A percentile compares a stretch with the other conserved stretches of the same genome.
Evolutionary conservation across 2,888 invertebrate genomes (phyloP).

Genomic region (Cosmopolites sordidus): DNA sequence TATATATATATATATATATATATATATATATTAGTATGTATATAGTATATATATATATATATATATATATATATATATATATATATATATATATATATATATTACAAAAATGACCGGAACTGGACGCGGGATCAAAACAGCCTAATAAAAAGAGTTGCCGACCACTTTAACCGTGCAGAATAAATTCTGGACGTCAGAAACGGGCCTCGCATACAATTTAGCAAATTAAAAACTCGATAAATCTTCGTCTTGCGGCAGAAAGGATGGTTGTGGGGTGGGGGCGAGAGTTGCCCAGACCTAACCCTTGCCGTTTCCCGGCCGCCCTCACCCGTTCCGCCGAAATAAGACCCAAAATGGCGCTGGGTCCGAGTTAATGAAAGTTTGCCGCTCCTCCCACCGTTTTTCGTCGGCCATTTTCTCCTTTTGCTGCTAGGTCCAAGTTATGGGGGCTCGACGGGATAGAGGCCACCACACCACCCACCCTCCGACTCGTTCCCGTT

Average conservation of each 20-base stretch:
- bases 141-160: too few species aligned
- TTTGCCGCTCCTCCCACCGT: background rate
- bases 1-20: too few species aligned
- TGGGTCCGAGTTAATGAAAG: background rate
- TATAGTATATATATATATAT: too few species aligned
- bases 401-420: constrained; percentile 1
- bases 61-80: too few species aligned
- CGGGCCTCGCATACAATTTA: constrained; percentile 25
- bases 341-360: constrained; percentile 12
- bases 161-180: background rate
- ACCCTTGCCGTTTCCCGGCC: too few species aligned
- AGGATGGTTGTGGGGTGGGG: background rate
- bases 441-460: too few species aligned
- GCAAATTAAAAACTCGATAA: constrained; percentile 35
- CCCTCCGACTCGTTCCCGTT: constrained; percentile 11
- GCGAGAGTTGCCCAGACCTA: too few species aligned
- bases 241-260: constrained; percentile 38
- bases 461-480: constrained; percentile 15
- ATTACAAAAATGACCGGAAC: too few species aligned
- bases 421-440: background rate
- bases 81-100: too few species aligned
- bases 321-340: background rate
- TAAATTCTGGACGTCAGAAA: constrained; percentile 16
- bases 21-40: too few species aligned
- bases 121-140: too few species aligned